Base-by-base conservation (phyloP, 2,113 vertebrate species). In the Xyrauchen texanus region DNA sequence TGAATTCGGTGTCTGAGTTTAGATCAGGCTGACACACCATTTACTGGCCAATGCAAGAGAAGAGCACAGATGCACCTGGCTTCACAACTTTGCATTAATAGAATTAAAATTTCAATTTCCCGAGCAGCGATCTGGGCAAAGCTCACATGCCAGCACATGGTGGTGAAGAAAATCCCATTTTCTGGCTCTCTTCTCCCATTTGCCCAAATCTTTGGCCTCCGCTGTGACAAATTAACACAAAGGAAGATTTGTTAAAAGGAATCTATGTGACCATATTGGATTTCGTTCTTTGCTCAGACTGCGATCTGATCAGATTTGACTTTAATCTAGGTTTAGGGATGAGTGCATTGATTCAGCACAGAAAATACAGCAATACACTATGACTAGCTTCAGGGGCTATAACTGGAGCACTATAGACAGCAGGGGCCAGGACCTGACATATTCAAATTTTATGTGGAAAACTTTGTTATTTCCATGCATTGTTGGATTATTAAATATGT, bases 251-350 rank as follows among this genome's bases (percentile, higher is more conserved):
- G 78, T 62, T 77, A 71, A 74, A 73, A 85, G 64, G 57, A 85
- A 84, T 85, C 82, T 66, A 65, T 60, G 63, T 16, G 68, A 79
- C 82, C 77, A 84, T 84, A 87, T 87, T 85, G 84, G 84, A 84
- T 87, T 85, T 83, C 79, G 72, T 70, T 15, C 78, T 81, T 46
- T 15, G 47, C 62, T 45, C 67, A 10, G 68, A 67, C 46, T 52
- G 64, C 62, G 84, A 81, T 74, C 78, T 84, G 78, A 86, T 84
- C 84, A 86, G 78, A 73, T 72, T 15, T 79, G 80, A 80, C 81
- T 83, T 76, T 74, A 81, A 85, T 82, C 77, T 84, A 71, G 49
- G 55, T 71, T 78, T 51, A 34, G 77, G 65, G 60, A 74, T 73
- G 74, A 78, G 77, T 53, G 13, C 71, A 66, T 66, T 52, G 68